phyloP scores from a whole-genome alignment of 2,888 invertebrate genomes.

The Bombyx huttoni region DNA sequence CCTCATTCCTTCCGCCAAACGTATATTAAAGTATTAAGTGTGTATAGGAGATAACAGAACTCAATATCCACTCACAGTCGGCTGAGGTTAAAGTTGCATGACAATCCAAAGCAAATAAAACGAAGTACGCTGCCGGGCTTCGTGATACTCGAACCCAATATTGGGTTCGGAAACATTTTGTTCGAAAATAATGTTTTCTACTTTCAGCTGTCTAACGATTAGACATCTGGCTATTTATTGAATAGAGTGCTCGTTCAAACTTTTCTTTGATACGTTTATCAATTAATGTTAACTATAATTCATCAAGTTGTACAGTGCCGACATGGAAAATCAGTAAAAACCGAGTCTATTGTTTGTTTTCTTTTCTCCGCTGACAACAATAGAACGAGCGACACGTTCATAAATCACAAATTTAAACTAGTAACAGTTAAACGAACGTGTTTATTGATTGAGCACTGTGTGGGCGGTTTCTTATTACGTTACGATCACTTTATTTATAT shows the following conservation, averaged over 20 bases:
- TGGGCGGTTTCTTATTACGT: neutral
- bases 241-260: neutral
- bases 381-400: neutral
- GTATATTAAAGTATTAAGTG: slow-evolving; percentile 11
- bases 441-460: neutral
- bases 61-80: slow-evolving; percentile 50
- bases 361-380: neutral
- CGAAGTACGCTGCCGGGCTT: slow-evolving; percentile 31
- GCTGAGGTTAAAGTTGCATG: slow-evolving; percentile 57
- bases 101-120: slow-evolving; percentile 55
- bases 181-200: slow-evolving; percentile 10
- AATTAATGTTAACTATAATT: neutral
- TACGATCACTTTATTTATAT: neutral
- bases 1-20: slow-evolving; percentile 20
- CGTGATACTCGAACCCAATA: slow-evolving; percentile 35
- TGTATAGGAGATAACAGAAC: slow-evolving; percentile 27
- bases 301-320: neutral
- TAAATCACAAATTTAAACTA: neutral
- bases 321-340: neutral
- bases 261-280: neutral
- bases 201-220: neutral
- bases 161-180: slow-evolving; percentile 31
- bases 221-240: neutral
- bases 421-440: neutral
- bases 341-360: slow-evolving; percentile 1